Base-by-base conservation (phyloP, 1,140 invertebrate species). In the Helicoverpa armigera region DNA sequence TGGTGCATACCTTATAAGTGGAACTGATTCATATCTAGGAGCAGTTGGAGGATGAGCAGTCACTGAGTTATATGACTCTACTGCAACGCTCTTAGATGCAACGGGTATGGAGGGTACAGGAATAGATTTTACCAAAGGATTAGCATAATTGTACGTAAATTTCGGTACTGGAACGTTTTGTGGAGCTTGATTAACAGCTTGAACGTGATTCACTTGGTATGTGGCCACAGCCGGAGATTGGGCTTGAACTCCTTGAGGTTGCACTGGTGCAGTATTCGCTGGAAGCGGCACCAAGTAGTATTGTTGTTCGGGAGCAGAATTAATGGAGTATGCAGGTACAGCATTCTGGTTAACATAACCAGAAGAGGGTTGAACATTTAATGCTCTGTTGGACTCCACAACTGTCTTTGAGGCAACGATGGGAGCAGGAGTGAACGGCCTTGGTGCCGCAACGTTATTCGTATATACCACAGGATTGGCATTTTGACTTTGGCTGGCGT, bases 21-120 rank as follows among this genome's bases (percentile, higher is more conserved):
- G 18, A 31, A 11, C 43, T 3, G 73, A 58, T 14, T 61, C 18
- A n/a, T 65, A 51, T 13, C 29, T 77, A 18, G 23, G 29, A 60
- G 61, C 43, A 12, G 75, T 11, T 35, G 75, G 50, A 43, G 61
- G 61, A 35, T 77, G 75, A 13, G 61, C 29, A 3, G 14, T 12
- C 11, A 77, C 18, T 31, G 75, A 67, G 53, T 65, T 53, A 3
- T 65, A 35, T 31, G 61, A 14, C 61, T 67, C 75, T 31, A 77
- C 35, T 14, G 60, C 48, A 2, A 75, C 70, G 23, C 48, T 61
- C 56, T 75, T 60, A n/a, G 54, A 31, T 18, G 73, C 54, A 16
- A 75, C 43, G 4, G 56, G 31, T 29, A 75, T n/a, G 14, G 18
- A 11, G 3, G 35, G 31, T 48, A 61, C 18, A 23, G 31, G 2